Evolutionary conservation across 2,113 vertebrate species (phyloP).

Genomic region (Petroica traversi): DNA sequence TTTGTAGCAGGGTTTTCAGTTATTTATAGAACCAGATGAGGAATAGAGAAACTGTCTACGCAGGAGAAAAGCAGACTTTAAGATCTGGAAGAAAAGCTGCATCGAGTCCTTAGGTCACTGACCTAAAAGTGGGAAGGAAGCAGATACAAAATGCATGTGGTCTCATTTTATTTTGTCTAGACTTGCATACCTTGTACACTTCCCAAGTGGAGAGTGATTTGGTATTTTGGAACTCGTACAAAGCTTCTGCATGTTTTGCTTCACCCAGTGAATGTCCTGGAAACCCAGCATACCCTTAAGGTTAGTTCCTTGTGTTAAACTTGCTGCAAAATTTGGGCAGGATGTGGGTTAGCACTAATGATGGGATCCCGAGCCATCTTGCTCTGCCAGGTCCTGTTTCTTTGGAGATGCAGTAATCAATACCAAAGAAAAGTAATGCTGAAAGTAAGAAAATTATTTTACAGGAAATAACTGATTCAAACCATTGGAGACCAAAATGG

Average conservation of each 20-base stretch:
- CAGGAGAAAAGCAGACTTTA: background rate
- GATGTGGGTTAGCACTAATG: background rate
- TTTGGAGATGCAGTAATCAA: background rate
- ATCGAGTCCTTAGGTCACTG: background rate
- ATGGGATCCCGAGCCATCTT: background rate
- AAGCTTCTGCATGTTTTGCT: background rate
- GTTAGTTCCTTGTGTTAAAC: background rate
- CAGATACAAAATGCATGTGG: background rate
- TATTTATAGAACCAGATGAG: background rate
- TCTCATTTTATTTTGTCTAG: conserved; percentile 13
- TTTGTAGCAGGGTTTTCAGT: background rate
- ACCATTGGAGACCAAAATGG: background rate
- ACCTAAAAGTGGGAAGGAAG: background rate
- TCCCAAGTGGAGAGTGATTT: background rate
- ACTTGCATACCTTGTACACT: background rate
- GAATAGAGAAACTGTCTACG: background rate
- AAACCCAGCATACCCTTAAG: background rate
- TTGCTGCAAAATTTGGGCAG: background rate
- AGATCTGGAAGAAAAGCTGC: background rate
- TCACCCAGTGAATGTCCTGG: background rate
- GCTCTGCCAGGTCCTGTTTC: background rate
- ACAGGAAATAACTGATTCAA: background rate
- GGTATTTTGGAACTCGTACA: background rate
- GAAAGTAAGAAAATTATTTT: background rate
- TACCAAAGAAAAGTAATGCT: background rate